Evolutionary conservation across 2,113 vertebrate species (phyloP), one percentile per base, ranked within the genome.

Genomic region (Onychorhynchus coronatus): DNA sequence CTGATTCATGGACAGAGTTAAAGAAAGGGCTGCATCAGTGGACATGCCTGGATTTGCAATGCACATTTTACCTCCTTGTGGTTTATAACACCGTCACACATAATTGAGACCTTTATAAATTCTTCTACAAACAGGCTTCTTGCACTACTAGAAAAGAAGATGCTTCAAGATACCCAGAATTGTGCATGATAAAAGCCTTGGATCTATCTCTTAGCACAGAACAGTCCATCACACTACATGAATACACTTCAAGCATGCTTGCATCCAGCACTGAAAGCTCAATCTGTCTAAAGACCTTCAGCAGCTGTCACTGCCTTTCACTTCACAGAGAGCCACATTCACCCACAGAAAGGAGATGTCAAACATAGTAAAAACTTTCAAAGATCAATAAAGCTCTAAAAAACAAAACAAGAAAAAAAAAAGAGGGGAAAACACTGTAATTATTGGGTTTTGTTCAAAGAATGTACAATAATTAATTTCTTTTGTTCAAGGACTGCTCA

Each of bases 1-100:
- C 85, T 83, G 85, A 94, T 96, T 94, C 82, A 95, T 76, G 74
- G 83, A 65, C 30, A 91, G 81, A 94, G 41, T 82, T 91, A 85
- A 89, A 82, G 78, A 82, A 88, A 90, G 37, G 53, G 41, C 85
- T 76, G 74, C 4, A 31, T 90, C 78, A 93, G 82, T 85, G 4
- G 85, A 37, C 70, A 85, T 2, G 5, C 30, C 79, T 93, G 85
- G 62, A 65, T 96, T 90, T 91, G 66, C 67, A 94, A 53, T 44
- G 39, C 84, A 79, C 58, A 61, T 93, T 91, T 88, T 85, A 68
- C 71, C 28, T 90, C 58, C 37, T 37, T 25, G 33, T 94, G 58
- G 41, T 85, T 95, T 96, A 88, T 80, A 86, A 70, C 27, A 65
- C 56, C 16, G 5, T 90, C 94, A 90, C 72, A 85, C 11, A 4